Percentiles rank a stretch among this genome's conserved stretches.
phyloP scores from a whole-genome alignment of 2,797 vertebrate genomes.

The Enoplosus armatus region DNA sequence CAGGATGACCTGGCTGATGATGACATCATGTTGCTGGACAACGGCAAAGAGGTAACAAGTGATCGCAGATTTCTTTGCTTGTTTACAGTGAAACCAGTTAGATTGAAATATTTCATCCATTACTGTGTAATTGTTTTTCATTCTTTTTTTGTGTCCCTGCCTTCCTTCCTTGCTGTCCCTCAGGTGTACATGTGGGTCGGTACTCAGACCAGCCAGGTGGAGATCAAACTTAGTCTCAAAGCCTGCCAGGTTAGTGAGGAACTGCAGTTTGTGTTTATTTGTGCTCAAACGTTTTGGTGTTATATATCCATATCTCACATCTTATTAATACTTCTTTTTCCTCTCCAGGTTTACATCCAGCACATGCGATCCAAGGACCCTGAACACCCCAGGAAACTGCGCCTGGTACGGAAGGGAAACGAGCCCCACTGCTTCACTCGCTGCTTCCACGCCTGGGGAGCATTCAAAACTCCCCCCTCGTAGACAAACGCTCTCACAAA shows the following conservation, averaged over 20 bases:
- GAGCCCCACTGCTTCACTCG: slow-evolving; percentile 95
- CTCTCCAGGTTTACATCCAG: slow-evolving; percentile 96
- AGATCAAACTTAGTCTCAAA: slow-evolving; percentile 98
- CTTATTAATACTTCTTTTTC: neutral
- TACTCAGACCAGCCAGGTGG: slow-evolving; percentile 98
- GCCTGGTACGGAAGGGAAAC: slow-evolving; percentile 96
- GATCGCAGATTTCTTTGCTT: neutral
- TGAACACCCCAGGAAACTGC: slow-evolving; percentile 89
- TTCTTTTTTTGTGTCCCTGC: slow-evolving; percentile 1
- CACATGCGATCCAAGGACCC: slow-evolving; percentile 95
- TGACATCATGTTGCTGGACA: slow-evolving; percentile 98
- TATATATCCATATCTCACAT: neutral
- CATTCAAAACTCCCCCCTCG: slow-evolving; percentile 89
- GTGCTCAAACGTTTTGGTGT: neutral
- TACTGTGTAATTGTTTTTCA: neutral
- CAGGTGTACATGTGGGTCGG: slow-evolving; percentile 99
- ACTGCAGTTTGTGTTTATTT: neutral
- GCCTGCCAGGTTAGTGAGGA: slow-evolving; percentile 92
- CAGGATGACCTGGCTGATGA: slow-evolving; percentile 98
- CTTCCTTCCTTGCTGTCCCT: neutral
- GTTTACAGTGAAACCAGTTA: rapidly evolving
- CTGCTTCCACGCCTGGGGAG: slow-evolving; percentile 97
- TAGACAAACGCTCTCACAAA: slow-evolving; percentile 71
- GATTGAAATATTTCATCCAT: neutral
- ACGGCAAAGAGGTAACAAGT: slow-evolving; percentile 90